phyloP scores from a whole-genome alignment of 2,797 vertebrate species.

The Gambusia yucatana region DNA sequence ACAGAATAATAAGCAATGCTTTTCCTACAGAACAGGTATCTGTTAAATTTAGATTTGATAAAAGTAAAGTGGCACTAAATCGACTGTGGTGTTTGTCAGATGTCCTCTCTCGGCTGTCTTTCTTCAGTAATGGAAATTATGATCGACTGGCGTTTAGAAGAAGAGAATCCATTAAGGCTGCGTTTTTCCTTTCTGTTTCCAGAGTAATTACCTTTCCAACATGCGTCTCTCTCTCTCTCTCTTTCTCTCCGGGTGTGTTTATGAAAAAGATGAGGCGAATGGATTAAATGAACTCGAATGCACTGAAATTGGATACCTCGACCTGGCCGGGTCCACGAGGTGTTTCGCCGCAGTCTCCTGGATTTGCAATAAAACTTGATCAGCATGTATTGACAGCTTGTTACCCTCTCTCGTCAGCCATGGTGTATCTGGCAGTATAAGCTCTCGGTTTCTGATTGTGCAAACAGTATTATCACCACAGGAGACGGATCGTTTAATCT shows the following conservation, averaged over 20 bases:
- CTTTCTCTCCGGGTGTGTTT: slow-evolving; percentile 45
- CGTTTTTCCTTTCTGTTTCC: slow-evolving; percentile 48
- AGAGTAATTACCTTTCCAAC: slow-evolving; percentile 61
- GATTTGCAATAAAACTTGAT: slow-evolving; percentile 45
- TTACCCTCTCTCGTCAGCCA: slow-evolving; percentile 31
- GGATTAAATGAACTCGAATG: slow-evolving; percentile 60
- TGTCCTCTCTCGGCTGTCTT: slow-evolving; percentile 26
- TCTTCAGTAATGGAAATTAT: slow-evolving; percentile 54
- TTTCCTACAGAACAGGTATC: not conserved
- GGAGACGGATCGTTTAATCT: slow-evolving; percentile 42
- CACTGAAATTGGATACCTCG: slow-evolving; percentile 43
- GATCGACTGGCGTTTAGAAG: slow-evolving; percentile 54
- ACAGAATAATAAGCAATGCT: not conserved
- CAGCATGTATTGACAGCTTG: slow-evolving; percentile 19
- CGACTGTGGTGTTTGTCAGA: slow-evolving; percentile 33
- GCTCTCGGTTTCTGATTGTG: slow-evolving; percentile 5
- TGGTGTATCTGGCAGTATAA: slow-evolving; percentile 13
- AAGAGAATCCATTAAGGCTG: slow-evolving; percentile 53
- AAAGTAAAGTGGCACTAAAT: slow-evolving; percentile 9
- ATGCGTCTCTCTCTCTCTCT: slow-evolving; percentile 17
- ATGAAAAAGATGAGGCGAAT: slow-evolving; percentile 53
- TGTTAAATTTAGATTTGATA: slow-evolving; percentile 6
- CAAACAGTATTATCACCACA: slow-evolving; percentile 14
- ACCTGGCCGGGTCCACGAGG: slow-evolving; percentile 20
- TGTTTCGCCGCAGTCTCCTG: slow-evolving; percentile 27